Evolutionary conservation across 2,113 vertebrate species (phyloP).

Genomic region (Megalops atlanticus): DNA sequence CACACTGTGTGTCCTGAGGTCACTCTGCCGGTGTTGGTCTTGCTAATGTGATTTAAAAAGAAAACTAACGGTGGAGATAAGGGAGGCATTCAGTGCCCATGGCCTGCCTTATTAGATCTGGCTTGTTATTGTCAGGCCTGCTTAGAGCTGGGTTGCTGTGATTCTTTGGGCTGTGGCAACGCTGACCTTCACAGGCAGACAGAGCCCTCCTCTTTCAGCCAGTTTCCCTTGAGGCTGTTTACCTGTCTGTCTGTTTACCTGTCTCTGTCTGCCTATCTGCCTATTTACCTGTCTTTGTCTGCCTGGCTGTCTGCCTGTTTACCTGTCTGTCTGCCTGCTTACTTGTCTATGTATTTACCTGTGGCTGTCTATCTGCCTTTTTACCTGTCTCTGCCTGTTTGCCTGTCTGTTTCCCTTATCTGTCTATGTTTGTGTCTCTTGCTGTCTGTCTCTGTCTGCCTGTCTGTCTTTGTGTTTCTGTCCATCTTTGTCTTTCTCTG

Average conservation of each 20-base stretch:
- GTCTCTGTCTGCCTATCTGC: background rate
- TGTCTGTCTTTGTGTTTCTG: background rate
- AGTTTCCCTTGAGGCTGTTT: background rate
- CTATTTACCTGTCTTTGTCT: background rate
- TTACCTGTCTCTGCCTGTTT: background rate
- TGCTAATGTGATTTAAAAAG: background rate
- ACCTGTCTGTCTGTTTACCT: background rate
- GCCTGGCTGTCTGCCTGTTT: background rate
- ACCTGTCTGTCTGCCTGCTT: background rate
- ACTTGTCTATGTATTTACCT: background rate
- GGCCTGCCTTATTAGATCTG: conserved; percentile 17
- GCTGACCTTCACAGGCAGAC: too few species aligned
- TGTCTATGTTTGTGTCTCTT: too few species aligned
- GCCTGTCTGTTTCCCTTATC: background rate
- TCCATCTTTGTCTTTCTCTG: background rate
- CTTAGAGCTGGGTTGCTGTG: background rate
- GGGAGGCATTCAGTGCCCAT: background rate
- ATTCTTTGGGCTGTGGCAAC: too few species aligned
- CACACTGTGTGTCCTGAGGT: background rate
- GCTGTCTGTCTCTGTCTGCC: background rate
- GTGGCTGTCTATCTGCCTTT: background rate
- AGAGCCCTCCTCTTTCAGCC: too few species aligned
- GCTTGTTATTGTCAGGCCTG: background rate
- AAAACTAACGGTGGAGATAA: background rate
- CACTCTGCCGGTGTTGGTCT: background rate